phyloP scores from a whole-genome alignment of 53 echinoderm and acorn worm genomes.

The Henricia sp. region DNA sequence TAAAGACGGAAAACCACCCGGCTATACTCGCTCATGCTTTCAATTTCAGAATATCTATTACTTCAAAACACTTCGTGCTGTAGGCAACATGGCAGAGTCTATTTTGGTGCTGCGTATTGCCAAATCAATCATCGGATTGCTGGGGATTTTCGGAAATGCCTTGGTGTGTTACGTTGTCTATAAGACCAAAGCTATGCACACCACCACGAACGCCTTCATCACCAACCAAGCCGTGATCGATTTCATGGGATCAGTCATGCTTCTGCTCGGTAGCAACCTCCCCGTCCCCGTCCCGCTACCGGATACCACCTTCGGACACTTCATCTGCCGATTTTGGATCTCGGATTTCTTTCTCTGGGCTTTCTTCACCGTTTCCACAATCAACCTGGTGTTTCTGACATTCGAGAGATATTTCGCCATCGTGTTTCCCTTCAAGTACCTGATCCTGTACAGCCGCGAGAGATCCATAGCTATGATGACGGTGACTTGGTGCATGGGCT shows the following conservation, averaged over 20 bases:
- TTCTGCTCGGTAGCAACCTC: slow-evolving; percentile 53
- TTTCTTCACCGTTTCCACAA: slow-evolving; percentile 77
- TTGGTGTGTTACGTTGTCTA: slow-evolving; percentile 81
- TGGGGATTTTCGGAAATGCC: slow-evolving; percentile 72
- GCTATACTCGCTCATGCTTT: too few species aligned
- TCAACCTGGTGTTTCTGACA: slow-evolving; percentile 83
- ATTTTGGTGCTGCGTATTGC: slow-evolving; percentile 37
- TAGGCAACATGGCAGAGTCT: slow-evolving; percentile 3
- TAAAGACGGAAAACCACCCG: too few species aligned
- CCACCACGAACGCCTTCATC: slow-evolving; percentile 19
- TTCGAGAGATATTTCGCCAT: slow-evolving; percentile 87
- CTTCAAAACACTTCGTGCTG: not conserved
- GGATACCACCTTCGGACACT: slow-evolving; percentile 6
- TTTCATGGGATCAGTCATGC: slow-evolving; percentile 72
- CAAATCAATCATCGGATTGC: slow-evolving; percentile 63
- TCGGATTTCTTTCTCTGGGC: slow-evolving; percentile 77
- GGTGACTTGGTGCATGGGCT: slow-evolving; percentile 4
- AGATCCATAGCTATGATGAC: slow-evolving; percentile 40
- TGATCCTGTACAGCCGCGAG: slow-evolving; percentile 51
- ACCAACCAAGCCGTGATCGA: slow-evolving; percentile 84
- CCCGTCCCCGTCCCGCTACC: slow-evolving; percentile 38
- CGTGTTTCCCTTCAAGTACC: slow-evolving; percentile 78
- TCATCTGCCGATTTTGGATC: slow-evolving; percentile 86
- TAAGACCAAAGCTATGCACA: slow-evolving; percentile 61
- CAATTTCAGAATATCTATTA: not conserved